Evolutionary conservation across 2,797 vertebrate genomes (phyloP).

Genomic region (Nasua narica): DNA sequence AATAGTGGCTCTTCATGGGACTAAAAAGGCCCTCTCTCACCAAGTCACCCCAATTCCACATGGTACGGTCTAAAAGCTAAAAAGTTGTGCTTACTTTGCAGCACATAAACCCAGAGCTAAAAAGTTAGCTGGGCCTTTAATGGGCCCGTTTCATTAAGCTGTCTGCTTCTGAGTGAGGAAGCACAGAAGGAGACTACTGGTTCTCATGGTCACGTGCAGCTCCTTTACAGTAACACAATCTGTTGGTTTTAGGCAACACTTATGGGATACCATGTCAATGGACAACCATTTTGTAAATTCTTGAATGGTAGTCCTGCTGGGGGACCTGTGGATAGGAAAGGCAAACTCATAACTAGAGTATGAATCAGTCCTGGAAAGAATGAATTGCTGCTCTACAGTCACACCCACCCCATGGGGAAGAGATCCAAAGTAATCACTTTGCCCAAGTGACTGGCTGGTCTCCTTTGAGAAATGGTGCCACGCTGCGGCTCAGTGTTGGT

Average conservation of each 20-base stretch:
- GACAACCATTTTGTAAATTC: not conserved
- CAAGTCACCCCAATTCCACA: not conserved
- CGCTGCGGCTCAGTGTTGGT: not conserved
- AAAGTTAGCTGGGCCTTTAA: slow-evolving; percentile 9
- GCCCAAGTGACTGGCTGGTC: not conserved
- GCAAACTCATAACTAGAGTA: slow-evolving; percentile 22
- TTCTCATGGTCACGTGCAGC: not conserved
- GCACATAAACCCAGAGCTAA: not conserved
- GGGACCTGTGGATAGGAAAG: not conserved
- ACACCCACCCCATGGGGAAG: slow-evolving; percentile 35
- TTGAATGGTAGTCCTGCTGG: slow-evolving; percentile 13
- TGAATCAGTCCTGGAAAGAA: slow-evolving; percentile 62
- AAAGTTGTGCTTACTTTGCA: not conserved
- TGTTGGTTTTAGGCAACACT: not conserved
- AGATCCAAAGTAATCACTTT: slow-evolving; percentile 51
- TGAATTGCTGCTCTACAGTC: slow-evolving; percentile 28
- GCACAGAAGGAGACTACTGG: not conserved
- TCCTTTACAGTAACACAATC: not conserved
- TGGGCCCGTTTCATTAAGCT: not conserved
- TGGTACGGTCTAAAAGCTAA: slow-evolving; percentile 2
- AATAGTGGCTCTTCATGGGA: not conserved
- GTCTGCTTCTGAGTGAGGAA: not conserved
- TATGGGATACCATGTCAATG: not conserved
- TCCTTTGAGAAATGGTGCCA: slow-evolving; percentile 40
- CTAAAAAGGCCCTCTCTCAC: not conserved